Percentiles rank a stretch among this genome's conserved stretches.
phyloP scores from a whole-genome alignment of 2,797 vertebrate genomes.

The Paratrypauchen microcephalus region DNA sequence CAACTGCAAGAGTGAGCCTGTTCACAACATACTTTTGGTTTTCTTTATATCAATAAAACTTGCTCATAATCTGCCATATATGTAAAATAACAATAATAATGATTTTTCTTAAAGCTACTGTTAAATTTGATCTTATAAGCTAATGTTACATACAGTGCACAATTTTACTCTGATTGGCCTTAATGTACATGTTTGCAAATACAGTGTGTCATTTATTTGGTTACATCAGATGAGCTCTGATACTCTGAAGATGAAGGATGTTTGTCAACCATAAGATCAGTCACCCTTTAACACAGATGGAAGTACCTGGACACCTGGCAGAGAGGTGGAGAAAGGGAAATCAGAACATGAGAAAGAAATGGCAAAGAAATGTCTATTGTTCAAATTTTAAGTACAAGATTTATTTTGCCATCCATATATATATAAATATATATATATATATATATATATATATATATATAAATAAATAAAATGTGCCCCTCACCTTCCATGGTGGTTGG shows the following conservation, averaged over 20 bases:
- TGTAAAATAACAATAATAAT: background rate
- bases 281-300: slow-evolving; percentile 6
- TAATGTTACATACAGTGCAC: background rate
- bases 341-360: slow-evolving; percentile 1
- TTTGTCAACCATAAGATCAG: slow-evolving; percentile 34
- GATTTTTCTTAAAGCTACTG: background rate
- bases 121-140: background rate
- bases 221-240: background rate
- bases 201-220: background rate
- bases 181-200: no score
- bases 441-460: no score
- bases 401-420: background rate
- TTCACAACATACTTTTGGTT: background rate
- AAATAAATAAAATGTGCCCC: no score
- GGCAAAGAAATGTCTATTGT: background rate
- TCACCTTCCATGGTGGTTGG: no score
- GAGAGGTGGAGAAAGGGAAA: slow-evolving; percentile 2
- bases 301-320: slow-evolving; percentile 29
- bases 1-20: background rate
- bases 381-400: background rate
- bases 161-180: background rate
- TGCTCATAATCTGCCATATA: background rate
- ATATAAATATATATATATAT: no score
- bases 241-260: background rate
- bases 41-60: background rate